Base-by-base conservation (phyloP, 2,797 vertebrate species). In the Rhinogobio ventralis region DNA sequence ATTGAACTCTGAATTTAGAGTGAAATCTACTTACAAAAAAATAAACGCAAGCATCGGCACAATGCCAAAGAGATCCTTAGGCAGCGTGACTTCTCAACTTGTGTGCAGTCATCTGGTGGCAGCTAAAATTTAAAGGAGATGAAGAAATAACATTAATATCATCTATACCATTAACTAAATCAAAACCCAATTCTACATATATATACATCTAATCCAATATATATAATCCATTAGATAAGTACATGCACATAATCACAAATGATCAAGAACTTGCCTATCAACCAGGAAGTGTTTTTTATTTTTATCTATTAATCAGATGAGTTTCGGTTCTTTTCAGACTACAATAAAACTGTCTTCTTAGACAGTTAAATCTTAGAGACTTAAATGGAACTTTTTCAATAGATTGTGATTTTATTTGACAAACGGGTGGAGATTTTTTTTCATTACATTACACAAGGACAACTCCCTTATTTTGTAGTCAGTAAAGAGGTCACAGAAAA, bases 31-130 rank as follows among this genome's bases (percentile, higher is more conserved):
- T 69, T 71, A 86, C 85, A 77, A 77, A 46, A 62, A 42, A 25
- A 30, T 4, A 60, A 45, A 62, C 1, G 79, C 79, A 86, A 82
- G 85, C 85, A 68, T 66, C 5, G 79, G 9, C 83, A 8, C 1
- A 30, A 64, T 42, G 83, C 23, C 83, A 53, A 28, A 86, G 39
- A 45, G 33, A 82, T 82, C 79, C 85, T 86, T 82, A 8, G 36
- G 79, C 30, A 81, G 84, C 20, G 30, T 33, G 28, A 66, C 8
- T 17, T 67, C 19, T 62, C 39, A 45, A 49, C 73, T 64, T 7
- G 1, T 19, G 2, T 30, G 33, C 49, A n/a, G 28, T 11, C 25
- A 45, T n/a, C 72, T 45, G 30, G 60, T 25, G 36, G 30, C 42
- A 57, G 15, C 53, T 57, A 28, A 23, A 25, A 42, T 19, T 51